Base-by-base conservation (phyloP, 1,140 invertebrate species). In the Tetraneura akinire region DNA sequence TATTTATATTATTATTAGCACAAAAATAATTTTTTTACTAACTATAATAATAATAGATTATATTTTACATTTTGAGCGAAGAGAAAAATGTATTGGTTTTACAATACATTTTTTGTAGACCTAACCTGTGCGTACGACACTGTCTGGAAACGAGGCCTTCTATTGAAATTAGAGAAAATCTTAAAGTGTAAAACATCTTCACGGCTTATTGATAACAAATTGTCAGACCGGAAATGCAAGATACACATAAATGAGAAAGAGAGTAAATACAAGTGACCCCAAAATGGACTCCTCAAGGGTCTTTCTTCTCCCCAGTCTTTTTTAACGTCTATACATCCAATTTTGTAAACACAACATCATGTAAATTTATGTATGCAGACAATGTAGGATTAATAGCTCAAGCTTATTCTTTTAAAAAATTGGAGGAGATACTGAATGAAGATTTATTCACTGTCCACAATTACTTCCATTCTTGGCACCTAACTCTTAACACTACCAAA, bases 331-430 rank as follows among this genome's bases (percentile, higher is more conserved):
- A 68, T n/a, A 68, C n/a, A 68, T 68, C 64, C 3, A n/a, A 68
- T 23, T 13, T 68, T 45, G 18, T 45, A 47, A 68, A 42, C 18
- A 68, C 5, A 68, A 68, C 18, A 68, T 68, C n/a, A 14, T 11
- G 64, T 11, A 68, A 68, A 68, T 68, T 42, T 45, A 45, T 68
- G 64, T 68, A 68, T 26, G 42, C n/a, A 68, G 37, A 68, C n/a
- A 9, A 68, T 21, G 64, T 68, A 14, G 42, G 42, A 68, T 68
- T 68, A 68, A 37, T 68, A 45, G 64, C 37, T 23, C 42, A 64
- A n/a, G 14, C 26, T 37, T 26, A 55, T 1, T 64, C 29, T 0
- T 68, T 68, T 68, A 37, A 37, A 68, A 68, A 68, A 68, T 9
- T 45, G 18, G 64, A 68, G 42, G 37, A 47, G 37, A 37, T 47